Evolutionary conservation across 1,140 invertebrate species (phyloP).

Genomic region (Calephelis virginiensis): DNA sequence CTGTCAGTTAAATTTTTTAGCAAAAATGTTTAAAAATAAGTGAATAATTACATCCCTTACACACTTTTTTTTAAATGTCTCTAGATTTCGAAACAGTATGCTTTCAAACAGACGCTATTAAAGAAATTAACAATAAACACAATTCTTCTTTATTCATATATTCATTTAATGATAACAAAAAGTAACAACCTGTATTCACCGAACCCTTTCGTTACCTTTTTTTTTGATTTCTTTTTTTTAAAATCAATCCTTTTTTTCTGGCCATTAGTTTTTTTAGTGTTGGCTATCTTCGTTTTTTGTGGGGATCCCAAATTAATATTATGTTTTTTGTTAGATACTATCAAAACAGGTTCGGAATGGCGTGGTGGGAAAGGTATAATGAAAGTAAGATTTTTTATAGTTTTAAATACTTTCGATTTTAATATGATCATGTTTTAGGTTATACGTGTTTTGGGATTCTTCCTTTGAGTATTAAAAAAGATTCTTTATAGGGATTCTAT

Average conservation of each 20-base stretch:
- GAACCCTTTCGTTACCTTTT: slow-evolving; percentile 57
- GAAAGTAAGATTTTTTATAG: slow-evolving; percentile 50
- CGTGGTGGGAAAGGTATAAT: slow-evolving; percentile 67
- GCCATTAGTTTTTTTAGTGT: slow-evolving; percentile 73
- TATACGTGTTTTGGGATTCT: no score
- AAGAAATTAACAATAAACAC: no score
- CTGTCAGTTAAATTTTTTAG: no score
- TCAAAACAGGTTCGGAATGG: slow-evolving; percentile 57
- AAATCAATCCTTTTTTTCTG: slow-evolving; percentile 68
- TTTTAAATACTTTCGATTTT: slow-evolving; percentile 6
- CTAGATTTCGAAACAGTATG: no score
- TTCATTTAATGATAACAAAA: slow-evolving; percentile 8
- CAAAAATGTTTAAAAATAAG: no score
- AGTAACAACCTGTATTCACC: slow-evolving; percentile 54
- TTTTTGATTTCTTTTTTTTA: slow-evolving; percentile 50
- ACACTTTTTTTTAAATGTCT: no score
- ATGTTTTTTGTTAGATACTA: slow-evolving; percentile 61
- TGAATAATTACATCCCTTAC: no score
- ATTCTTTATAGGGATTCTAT: no score
- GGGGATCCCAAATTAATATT: slow-evolving; percentile 76
- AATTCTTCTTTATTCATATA: background rate
- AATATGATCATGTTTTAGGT: background rate
- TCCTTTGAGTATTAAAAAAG: no score
- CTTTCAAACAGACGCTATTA: no score
- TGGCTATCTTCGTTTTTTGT: slow-evolving; percentile 73